Evolutionary conservation across 2,888 invertebrate species (phyloP), one percentile per base, ranked within the genome.

Genomic region (Aricia artaxerxes): DNA sequence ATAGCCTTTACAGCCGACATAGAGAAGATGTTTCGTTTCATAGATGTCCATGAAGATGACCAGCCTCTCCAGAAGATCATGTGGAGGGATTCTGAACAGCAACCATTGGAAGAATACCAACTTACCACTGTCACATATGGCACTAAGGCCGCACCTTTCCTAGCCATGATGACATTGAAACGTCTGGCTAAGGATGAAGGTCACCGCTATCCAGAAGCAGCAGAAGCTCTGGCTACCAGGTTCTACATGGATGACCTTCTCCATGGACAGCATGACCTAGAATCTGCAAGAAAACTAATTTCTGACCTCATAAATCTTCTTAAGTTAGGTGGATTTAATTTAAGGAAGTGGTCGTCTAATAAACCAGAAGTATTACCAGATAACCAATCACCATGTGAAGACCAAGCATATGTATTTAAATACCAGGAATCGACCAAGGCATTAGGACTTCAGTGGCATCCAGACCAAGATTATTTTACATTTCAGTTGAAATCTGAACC

Each of bases 91-190:
- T 35, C 35, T 31, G 13, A 49, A 31, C 24, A 13, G 57, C 57
- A 77, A n/a, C n/a, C n/a, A n/a, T n/a, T n/a, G n/a, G n/a, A n/a
- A n/a, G n/a, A n/a, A n/a, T n/a, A 77, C 80, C 31, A 77, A 24
- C 6, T 82, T 80, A 4, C 77, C 60, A 77, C 40, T 40, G 40
- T 40, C 5, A 53, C 57, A 60, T 38, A 40, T 1, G 40, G 83
- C n/a, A 82, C 82, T 0, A 82, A 82, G 24, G 78, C 82, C 0
- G 83, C 83, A 31, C 82, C 81, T 9, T 82, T 77, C 44, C 60
- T 81, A 49, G 83, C 84, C 7, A 82, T 84, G 82, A 83, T 82
- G 82, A 84, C 84, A 0, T 9, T 31, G 75, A n/a, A 44, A 61
- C n/a, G n/a, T n/a, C n/a, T n/a, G n/a, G n/a, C n/a, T n/a, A n/a